A percentile compares a stretch with the other conserved stretches of the same genome.
Conservation (phyloP, 1,140 invertebrate genomes). For the Aphelinus atriplicis region DNA sequence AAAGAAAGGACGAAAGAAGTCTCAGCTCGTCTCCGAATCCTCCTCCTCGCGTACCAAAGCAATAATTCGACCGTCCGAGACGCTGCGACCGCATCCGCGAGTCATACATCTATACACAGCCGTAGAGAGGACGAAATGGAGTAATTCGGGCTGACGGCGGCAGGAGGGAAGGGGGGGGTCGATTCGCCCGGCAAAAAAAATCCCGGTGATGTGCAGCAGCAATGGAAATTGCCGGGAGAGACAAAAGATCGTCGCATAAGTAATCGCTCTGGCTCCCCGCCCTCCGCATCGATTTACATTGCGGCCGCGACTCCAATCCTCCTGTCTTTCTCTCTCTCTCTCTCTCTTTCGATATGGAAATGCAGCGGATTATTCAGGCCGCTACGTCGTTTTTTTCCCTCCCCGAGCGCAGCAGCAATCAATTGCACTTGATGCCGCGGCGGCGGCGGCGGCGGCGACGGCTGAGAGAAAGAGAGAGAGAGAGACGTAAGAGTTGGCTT, state of each 20-base stretch:
- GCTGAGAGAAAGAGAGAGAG: constrained; percentile 38
- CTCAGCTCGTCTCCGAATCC: too few species aligned
- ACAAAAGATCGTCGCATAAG: constrained; percentile 32
- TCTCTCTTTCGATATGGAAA: constrained; percentile 10
- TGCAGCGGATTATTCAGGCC: constrained; percentile 22
- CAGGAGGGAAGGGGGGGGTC: too few species aligned
- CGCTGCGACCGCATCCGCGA: too few species aligned
- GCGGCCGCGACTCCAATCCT: neutral
- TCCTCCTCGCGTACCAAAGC: too few species aligned
- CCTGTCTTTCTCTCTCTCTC: neutral
- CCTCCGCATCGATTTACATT: constrained; percentile 24
- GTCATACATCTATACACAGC: too few species aligned
- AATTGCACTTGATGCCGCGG: constrained; percentile 54
- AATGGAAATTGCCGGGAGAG: constrained; percentile 23
- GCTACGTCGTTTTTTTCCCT: neutral
- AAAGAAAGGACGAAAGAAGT: too few species aligned
- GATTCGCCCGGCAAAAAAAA: too few species aligned
- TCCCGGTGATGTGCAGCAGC: neutral
- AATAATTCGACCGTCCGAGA: too few species aligned
- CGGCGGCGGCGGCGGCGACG: constrained; percentile 45
- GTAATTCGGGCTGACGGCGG: too few species aligned
- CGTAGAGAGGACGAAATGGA: too few species aligned
- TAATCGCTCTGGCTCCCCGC: constrained; percentile 10
- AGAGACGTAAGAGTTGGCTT: constrained; percentile 46
- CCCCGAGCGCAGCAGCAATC: constrained; percentile 43